Base-by-base conservation (phyloP, 2,888 invertebrate species). In the Sarcophaga rosellei region DNA sequence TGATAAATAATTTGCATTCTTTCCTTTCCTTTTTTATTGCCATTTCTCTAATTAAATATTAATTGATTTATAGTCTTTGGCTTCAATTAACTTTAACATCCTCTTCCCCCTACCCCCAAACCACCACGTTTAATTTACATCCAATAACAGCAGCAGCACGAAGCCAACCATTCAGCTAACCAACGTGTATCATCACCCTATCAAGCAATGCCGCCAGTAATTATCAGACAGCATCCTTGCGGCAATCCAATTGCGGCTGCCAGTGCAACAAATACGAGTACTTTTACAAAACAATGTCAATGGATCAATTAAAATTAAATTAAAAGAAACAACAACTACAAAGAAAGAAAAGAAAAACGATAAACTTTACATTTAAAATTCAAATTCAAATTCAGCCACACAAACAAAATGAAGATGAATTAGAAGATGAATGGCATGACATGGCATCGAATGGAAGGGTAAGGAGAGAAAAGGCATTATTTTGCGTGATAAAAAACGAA, bases 281-380 rank as follows among this genome's bases (percentile, higher is more conserved):
- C 47, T 47, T 12, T 53, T 0, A 4, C 47, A 65, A 69, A 76
- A 74, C 73, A 80, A 86, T 83, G 83, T 83, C 86, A 86, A 86
- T 86, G 84, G 86, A 86, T 86, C 86, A 86, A 86, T 86, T 84
- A 86, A 86, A 86, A 86, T 84, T 84, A 81, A 86, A 86, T 86
- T 86, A 86, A 83, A 83, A 86, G 80, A 79, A 70, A 76, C 45
- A 65, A 59, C 45, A 65, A 70, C 77, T 74, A 47, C 20, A 59
- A 20, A 8, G 17, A 11, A 53, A 53, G 1, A 35, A 35, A 35
- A 6, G 35, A 1, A 35, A 8, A 1, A 0, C 8, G 8, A 59
- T 45, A 79, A 63, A 57, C 57, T 69, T 53, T 53, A 66, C 45
- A 65, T 77, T 81, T 74, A 53, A 61, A 61, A 21, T 21, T 17